These are phyloP conservation scores for Phaedon cochleariae DNA, from an alignment of 2,888 invertebrate genomes.

Conservation along the genomic window DNA sequence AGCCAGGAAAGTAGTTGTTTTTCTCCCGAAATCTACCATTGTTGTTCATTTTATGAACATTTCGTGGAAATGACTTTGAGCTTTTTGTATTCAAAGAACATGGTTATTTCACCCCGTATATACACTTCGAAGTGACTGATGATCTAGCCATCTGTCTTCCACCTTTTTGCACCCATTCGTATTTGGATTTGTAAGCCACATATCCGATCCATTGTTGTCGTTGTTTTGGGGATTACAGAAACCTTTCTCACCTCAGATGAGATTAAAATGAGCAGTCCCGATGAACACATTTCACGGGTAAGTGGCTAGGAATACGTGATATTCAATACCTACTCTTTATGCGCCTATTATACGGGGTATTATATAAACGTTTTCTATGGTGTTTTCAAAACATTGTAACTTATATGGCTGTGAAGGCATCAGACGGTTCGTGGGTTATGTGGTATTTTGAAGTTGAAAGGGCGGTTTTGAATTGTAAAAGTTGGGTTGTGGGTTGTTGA, in stretches of 20 bases:
- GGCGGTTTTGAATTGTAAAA: not conserved
- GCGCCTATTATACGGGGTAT: slow-evolving; percentile 23
- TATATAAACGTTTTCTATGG: slow-evolving; percentile 16
- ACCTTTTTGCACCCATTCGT: not conserved
- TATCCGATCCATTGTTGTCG: slow-evolving; percentile 23
- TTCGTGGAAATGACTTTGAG: too few species aligned
- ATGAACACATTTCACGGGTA: slow-evolving; percentile 38
- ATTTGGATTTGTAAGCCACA: not conserved
- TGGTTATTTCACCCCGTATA: too few species aligned
- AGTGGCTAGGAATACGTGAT: slow-evolving; percentile 30
- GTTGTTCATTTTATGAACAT: too few species aligned
- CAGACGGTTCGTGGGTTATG: slow-evolving; percentile 10
- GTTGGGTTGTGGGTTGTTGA: not conserved
- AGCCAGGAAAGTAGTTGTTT: too few species aligned
- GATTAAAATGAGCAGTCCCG: slow-evolving; percentile 50
- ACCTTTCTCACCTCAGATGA: slow-evolving; percentile 48
- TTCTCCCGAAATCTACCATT: too few species aligned
- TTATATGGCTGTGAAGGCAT: slow-evolving; percentile 19
- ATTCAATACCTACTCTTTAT: slow-evolving; percentile 30
- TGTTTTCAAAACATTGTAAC: slow-evolving; percentile 20
- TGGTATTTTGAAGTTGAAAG: not conserved
- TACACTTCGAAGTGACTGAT: too few species aligned
- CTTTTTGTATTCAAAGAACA: too few species aligned
- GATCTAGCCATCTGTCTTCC: slow-evolving; percentile 11
- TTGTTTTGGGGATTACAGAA: slow-evolving; percentile 43